phyloP scores from a whole-genome alignment of 2,113 vertebrate genomes.

The Macquaria ambigua region DNA sequence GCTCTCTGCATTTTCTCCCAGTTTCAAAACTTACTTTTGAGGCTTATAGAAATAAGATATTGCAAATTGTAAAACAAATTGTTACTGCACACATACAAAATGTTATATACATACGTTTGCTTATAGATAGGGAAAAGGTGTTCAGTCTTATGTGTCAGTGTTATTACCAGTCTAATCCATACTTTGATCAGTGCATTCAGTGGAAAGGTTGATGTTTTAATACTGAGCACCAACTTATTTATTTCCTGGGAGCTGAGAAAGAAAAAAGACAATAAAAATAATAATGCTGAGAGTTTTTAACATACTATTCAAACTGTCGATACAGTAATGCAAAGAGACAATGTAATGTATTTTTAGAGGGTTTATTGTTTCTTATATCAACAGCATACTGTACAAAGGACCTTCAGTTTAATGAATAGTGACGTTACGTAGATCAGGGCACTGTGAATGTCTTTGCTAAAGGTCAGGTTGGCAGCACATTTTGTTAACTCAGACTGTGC shows the following conservation, averaged over 20 bases:
- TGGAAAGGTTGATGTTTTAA: background rate
- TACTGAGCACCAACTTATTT: too few relatives aligned
- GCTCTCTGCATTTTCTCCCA: background rate
- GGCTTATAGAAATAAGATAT: background rate
- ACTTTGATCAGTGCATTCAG: background rate
- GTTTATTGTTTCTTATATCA: background rate
- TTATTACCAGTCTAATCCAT: background rate
- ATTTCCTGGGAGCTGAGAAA: too few relatives aligned
- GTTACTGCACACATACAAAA: background rate
- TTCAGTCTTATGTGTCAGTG: background rate
- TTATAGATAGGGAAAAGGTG: background rate
- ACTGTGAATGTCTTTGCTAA: background rate
- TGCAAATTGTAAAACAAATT: background rate
- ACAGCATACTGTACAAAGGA: background rate
- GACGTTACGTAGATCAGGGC: background rate
- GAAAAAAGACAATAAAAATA: too few relatives aligned
- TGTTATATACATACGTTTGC: too few relatives aligned
- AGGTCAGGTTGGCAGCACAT: constrained; percentile 45
- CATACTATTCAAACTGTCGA: background rate
- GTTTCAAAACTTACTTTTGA: background rate
- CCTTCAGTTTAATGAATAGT: background rate
- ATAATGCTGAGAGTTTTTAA: too few relatives aligned
- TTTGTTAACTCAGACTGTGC: constrained; percentile 37
- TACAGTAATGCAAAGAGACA: background rate
- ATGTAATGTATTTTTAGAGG: background rate